A percentile compares a stretch with the other conserved stretches of the same genome.
These are phyloP conservation scores for Drosophila elegans DNA, from an alignment of 1,140 invertebrate genomes.

Conservation along the genomic window DNA sequence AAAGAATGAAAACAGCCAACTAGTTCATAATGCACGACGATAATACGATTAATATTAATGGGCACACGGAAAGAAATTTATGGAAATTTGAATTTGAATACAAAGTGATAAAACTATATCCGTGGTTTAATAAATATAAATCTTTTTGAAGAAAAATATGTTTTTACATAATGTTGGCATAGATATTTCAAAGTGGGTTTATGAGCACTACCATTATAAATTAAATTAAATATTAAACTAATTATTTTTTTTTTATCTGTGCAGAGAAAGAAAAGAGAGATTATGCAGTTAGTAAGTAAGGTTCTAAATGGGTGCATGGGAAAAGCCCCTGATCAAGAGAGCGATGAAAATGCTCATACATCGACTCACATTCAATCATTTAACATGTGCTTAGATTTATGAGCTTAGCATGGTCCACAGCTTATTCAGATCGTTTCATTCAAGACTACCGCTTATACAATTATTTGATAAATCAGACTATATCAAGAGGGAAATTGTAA, in stretches of 20 bases:
- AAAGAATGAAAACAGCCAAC: constrained; percentile 34
- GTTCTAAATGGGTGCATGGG: constrained; percentile 7
- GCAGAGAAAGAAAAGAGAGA: constrained; percentile 14
- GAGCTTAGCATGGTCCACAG: constrained; percentile 18
- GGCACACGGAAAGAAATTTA: constrained; percentile 37
- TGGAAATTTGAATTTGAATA: background rate
- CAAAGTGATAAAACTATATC: background rate
- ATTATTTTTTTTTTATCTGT: background rate
- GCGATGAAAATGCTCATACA: constrained; percentile 18
- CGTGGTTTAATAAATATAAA: no score
- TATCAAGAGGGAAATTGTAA: background rate
- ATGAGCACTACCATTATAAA: no score
- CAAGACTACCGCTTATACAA: constrained; percentile 23
- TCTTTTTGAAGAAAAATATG: no score
- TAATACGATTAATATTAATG: constrained; percentile 55
- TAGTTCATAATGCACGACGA: constrained; percentile 57
- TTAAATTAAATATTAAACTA: no score
- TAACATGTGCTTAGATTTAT: constrained; percentile 18
- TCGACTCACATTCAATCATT: constrained; percentile 21
- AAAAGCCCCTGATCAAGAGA: constrained; percentile 19
- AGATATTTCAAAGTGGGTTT: no score
- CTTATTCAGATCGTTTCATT: constrained; percentile 14
- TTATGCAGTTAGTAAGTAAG: constrained; percentile 9
- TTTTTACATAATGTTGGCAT: no score
- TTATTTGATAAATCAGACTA: constrained; percentile 42